phyloP scores from a whole-genome alignment of 2,797 vertebrate genomes.

The Poeciliopsis turneri region DNA sequence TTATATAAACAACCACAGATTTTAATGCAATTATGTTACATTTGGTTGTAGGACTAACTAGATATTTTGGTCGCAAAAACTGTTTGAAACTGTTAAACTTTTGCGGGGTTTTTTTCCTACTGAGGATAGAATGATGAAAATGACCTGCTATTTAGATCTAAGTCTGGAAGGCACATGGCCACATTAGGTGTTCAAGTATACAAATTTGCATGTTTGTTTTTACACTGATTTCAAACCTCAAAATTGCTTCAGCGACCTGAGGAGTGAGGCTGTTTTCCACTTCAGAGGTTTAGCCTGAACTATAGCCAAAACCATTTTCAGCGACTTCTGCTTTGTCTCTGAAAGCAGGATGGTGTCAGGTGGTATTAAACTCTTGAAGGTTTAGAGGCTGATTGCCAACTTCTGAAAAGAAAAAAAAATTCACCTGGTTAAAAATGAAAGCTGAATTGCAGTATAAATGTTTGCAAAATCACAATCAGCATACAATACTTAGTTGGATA shows the following conservation, averaged over 20 bases:
- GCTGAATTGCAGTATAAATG: neutral
- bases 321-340: neutral
- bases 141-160: constrained; percentile 15
- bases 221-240: constrained; percentile 7
- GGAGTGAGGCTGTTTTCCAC: neutral
- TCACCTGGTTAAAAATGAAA: neutral
- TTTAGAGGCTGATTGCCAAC: neutral
- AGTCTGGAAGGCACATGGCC: constrained; percentile 11
- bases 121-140: constrained; percentile 23
- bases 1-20: neutral
- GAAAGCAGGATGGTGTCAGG: neutral
- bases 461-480: neutral
- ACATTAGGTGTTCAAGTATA: constrained; percentile 2
- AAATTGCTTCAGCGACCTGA: constrained; percentile 4
- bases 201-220: constrained; percentile 21
- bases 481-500: neutral
- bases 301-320: neutral
- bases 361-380: neutral
- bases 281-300: neutral
- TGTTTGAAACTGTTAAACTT: neutral
- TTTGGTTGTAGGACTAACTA: neutral
- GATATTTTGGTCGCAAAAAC: neutral
- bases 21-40: neutral
- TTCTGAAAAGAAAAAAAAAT: neutral
- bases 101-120: constrained; percentile 19